Conservation (phyloP, 2,888 invertebrate genomes). For the Thalpophila matura region DNA sequence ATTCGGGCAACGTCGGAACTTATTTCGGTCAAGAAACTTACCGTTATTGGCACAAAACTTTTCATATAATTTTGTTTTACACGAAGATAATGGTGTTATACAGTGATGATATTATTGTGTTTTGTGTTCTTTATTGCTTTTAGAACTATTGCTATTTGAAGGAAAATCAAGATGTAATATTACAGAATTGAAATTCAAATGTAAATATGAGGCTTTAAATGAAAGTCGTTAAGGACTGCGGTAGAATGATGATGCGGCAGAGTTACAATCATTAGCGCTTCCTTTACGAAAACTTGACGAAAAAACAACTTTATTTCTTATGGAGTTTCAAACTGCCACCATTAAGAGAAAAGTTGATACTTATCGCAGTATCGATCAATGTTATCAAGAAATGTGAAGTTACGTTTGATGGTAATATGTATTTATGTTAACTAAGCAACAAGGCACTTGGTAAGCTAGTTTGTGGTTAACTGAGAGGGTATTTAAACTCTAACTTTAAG, state of each 20-base stretch:
- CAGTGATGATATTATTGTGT: not conserved
- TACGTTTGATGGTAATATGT: not conserved
- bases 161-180: not conserved
- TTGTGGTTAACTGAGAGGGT: not conserved
- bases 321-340: conserved; percentile 2
- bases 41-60: not conserved
- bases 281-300: conserved; percentile 15
- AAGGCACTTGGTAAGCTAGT: conserved; percentile 5
- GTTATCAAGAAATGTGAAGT: too few species aligned
- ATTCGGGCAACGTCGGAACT: conserved; percentile 34
- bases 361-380: not conserved
- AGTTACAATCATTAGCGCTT: conserved; percentile 37
- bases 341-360: not conserved
- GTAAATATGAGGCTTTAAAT: conserved; percentile 15
- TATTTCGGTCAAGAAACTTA: conserved; percentile 11
- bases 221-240: conserved; percentile 30
- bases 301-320: conserved; percentile 2
- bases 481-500: conserved; percentile 19
- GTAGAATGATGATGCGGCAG: conserved; percentile 29
- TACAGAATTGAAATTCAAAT: conserved; percentile 26
- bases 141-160: not conserved
- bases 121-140: too few species aligned
- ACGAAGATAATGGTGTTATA: conserved; percentile 9
- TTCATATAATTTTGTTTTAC: conserved; percentile 5
- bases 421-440: conserved; percentile 11